Conservation (phyloP, 2,113 vertebrate species). For the Oreochromis tanganicae region DNA sequence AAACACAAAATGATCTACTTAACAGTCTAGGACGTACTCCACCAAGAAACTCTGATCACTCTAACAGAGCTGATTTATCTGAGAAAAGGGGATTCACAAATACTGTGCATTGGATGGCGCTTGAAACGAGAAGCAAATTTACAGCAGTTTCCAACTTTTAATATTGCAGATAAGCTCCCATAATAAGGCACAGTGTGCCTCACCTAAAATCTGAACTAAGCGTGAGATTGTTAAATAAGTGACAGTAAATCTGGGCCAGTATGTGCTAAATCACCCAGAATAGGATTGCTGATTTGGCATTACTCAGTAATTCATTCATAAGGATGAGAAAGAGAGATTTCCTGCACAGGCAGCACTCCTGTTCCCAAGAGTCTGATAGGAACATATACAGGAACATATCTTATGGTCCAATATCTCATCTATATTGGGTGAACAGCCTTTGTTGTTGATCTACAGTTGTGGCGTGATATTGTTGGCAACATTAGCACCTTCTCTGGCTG, state of each 20-base stretch:
- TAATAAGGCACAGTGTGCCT: background rate
- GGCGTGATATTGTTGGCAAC: background rate
- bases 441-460: background rate
- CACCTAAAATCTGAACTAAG: background rate
- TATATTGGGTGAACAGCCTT: background rate
- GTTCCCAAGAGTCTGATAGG: background rate
- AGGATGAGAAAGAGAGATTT: slow-evolving; percentile 10
- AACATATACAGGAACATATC: background rate
- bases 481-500: background rate
- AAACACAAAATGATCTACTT: background rate
- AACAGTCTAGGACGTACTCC: background rate
- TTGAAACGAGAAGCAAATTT: background rate
- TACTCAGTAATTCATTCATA: slow-evolving; percentile 24
- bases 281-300: slow-evolving; percentile 44
- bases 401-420: background rate
- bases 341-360: slow-evolving; percentile 36
- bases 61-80: background rate
- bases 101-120: background rate
- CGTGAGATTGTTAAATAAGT: background rate
- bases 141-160: background rate
- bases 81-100: background rate
- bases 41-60: background rate
- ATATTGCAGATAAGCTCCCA: background rate
- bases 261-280: slow-evolving; percentile 21
- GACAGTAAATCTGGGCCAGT: slow-evolving; percentile 39